Conservation (phyloP, 2,797 vertebrate species). For the Xenops minutus region DNA sequence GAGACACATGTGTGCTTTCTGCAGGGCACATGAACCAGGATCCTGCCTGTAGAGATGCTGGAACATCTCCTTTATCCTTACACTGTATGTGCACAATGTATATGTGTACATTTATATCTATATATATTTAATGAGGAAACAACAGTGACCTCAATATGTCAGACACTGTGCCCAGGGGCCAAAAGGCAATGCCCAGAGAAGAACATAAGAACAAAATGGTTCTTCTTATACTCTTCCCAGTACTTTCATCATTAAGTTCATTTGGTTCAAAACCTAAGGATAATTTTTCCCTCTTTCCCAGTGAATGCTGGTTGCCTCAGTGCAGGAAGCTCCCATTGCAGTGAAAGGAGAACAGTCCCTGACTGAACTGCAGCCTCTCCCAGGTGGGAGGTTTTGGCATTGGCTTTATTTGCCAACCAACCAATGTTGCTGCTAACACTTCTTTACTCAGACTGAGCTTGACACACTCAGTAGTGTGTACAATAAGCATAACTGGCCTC, state of each 20-base stretch:
- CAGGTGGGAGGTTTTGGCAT: background rate
- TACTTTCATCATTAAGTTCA: background rate
- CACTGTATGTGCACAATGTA: accelerated
- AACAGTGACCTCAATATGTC: background rate
- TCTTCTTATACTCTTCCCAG: background rate
- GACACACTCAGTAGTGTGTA: background rate
- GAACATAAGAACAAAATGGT: background rate
- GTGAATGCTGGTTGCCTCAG: background rate
- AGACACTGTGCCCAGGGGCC: background rate
- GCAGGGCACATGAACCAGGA: background rate
- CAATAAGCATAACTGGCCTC: background rate
- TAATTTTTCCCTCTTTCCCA: background rate
- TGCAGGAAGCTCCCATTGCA: background rate
- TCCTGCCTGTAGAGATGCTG: background rate
- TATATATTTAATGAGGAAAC: background rate
- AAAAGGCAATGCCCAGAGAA: background rate
- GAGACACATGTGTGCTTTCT: background rate
- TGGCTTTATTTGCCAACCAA: background rate
- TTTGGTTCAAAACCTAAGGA: background rate
- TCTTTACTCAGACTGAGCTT: background rate
- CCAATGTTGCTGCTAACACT: background rate
- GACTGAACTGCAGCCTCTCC: background rate
- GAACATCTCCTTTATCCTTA: background rate
- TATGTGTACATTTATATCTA: too few relatives aligned
- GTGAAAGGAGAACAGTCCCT: background rate